Conservation (phyloP, 2,797 vertebrate species). For the Coluber constrictor region DNA sequence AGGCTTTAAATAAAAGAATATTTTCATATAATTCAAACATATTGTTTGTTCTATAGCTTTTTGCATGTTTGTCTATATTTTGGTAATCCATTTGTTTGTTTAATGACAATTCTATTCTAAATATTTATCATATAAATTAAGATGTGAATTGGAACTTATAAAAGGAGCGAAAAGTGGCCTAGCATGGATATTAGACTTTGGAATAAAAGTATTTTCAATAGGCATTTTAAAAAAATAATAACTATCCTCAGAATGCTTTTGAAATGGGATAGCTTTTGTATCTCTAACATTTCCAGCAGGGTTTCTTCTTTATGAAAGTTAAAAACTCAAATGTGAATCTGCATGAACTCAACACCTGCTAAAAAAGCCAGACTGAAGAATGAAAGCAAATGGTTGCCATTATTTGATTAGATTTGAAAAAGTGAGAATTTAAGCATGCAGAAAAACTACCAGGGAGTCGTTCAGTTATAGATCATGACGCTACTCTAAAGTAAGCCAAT, state of each 20-base stretch:
- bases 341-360: slow-evolving; percentile 61
- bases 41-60: background rate
- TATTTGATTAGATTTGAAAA: slow-evolving; percentile 68
- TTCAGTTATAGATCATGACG: slow-evolving; percentile 51
- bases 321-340: slow-evolving; percentile 35
- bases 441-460: slow-evolving; percentile 54
- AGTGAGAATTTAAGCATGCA: slow-evolving; percentile 17
- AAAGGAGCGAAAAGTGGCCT: slow-evolving; percentile 53
- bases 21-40: background rate
- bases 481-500: slow-evolving; percentile 37
- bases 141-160: slow-evolving; percentile 37
- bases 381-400: slow-evolving; percentile 54
- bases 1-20: slow-evolving; percentile 3
- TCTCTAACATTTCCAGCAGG: slow-evolving; percentile 47
- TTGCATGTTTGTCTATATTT: background rate
- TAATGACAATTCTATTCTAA: slow-evolving; percentile 41
- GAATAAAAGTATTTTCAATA: slow-evolving; percentile 55
- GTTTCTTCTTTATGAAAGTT: slow-evolving; percentile 54
- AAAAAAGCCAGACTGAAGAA: slow-evolving; percentile 50
- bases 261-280: slow-evolving; percentile 54
- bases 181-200: slow-evolving; percentile 53
- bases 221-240: slow-evolving; percentile 16
- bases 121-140: slow-evolving; percentile 50
- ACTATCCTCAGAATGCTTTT: slow-evolving; percentile 40
- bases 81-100: background rate